phyloP scores from a whole-genome alignment of 2,113 vertebrate genomes.

The Hemibagrus wyckioides region DNA sequence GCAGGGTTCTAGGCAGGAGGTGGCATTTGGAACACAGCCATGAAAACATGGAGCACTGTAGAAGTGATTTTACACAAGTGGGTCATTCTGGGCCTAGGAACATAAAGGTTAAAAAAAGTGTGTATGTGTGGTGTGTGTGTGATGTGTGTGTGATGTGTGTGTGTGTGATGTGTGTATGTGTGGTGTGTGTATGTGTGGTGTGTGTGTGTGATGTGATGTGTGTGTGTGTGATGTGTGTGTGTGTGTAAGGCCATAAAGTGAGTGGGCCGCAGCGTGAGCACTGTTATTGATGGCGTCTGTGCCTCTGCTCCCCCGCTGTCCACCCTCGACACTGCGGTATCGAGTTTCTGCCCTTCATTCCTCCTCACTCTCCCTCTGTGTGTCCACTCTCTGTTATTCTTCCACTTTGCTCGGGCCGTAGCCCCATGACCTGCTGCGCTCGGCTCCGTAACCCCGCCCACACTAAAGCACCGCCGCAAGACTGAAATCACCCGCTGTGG shows the following conservation, averaged over 20 bases:
- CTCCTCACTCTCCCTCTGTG: constrained; percentile 22
- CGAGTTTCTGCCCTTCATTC: constrained; percentile 76
- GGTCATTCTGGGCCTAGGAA: constrained; percentile 1
- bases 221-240: constrained; percentile 27
- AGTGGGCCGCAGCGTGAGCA: constrained; percentile 33
- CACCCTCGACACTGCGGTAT: constrained; percentile 81
- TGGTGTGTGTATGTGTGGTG: constrained; percentile 8
- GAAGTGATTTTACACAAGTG: neutral
- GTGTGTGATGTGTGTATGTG: constrained; percentile 30
- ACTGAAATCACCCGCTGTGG: neutral
- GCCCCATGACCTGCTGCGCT: constrained; percentile 76
- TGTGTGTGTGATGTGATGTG: too few relatives aligned
- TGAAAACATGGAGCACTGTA: neutral
- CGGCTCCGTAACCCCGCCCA: constrained; percentile 73
- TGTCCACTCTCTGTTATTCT: constrained; percentile 78
- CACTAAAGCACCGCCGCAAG: neutral
- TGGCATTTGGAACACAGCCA: neutral
- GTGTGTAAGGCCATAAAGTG: constrained; percentile 36
- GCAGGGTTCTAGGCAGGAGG: neutral
- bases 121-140: neutral
- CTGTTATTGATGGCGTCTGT: constrained; percentile 72
- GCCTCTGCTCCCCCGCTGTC: constrained; percentile 79
- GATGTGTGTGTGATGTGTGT: too few relatives aligned
- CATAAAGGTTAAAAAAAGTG: constrained; percentile 12
- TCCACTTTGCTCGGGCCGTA: constrained; percentile 85